Percentiles rank a stretch among this genome's conserved stretches.
phyloP scores from a whole-genome alignment of 2,113 vertebrate species.

The Bagarius yarrelli region DNA sequence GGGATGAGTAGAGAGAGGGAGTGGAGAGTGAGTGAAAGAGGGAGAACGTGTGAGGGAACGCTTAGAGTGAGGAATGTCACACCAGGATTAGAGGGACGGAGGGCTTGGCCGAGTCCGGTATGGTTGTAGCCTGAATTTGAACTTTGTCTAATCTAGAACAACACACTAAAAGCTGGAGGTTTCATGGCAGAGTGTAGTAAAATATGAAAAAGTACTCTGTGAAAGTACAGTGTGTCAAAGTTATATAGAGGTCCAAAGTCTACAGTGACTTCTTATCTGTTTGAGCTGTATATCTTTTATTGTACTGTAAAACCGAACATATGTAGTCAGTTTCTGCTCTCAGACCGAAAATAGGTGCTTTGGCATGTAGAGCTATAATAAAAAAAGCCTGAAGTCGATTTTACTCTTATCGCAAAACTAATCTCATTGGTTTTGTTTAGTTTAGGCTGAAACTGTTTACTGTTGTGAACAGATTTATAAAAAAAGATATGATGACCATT shows the following conservation, averaged over 20 bases:
- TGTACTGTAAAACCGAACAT: background rate
- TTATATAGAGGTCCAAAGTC: conserved; percentile 40
- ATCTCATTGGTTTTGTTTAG: background rate
- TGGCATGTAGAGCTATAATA: background rate
- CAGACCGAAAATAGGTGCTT: background rate
- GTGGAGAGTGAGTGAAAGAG: background rate
- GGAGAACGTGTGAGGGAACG: conserved; percentile 24
- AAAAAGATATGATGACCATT: background rate
- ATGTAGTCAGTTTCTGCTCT: background rate
- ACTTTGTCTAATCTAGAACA: background rate
- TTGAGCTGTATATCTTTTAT: background rate
- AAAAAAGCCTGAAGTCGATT: background rate
- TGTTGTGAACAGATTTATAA: background rate
- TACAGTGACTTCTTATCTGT: conserved; percentile 17
- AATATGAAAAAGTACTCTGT: background rate
- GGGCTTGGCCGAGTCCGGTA: conserved; percentile 16
- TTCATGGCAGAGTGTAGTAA: background rate
- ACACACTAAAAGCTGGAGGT: background rate
- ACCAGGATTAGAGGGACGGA: conserved; percentile 42
- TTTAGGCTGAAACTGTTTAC: background rate
- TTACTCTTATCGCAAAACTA: background rate
- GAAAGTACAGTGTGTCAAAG: conserved; percentile 16
- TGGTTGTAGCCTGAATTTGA: background rate
- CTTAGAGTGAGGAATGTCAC: conserved; percentile 50
- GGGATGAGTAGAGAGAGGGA: background rate